Evolutionary conservation across 2,888 invertebrate genomes (phyloP).

Genomic region (Drosophila picticornis): DNA sequence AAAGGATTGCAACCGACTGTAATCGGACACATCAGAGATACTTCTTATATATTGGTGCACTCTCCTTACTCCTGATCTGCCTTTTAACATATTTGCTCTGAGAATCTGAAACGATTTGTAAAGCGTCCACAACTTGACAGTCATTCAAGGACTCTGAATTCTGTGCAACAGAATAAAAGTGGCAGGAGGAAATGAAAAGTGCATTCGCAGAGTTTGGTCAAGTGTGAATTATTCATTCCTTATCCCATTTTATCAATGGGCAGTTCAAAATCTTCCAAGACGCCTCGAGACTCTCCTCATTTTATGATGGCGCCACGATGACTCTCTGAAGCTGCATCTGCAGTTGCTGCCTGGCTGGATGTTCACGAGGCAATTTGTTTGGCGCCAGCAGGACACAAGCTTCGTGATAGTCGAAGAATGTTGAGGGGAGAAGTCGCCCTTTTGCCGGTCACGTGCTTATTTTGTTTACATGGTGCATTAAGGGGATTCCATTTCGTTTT

Average conservation of each 20-base stretch:
- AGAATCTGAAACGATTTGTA: slow-evolving; percentile 61
- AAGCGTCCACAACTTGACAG: slow-evolving; percentile 57
- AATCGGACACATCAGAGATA: slow-evolving; percentile 29
- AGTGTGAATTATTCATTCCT: slow-evolving; percentile 54
- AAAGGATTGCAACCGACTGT: slow-evolving; percentile 28
- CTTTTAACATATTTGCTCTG: slow-evolving; percentile 49
- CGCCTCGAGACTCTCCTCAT: slow-evolving; percentile 14
- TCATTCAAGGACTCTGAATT: slow-evolving; percentile 44
- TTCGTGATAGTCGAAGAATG: slow-evolving; percentile 4
- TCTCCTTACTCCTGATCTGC: slow-evolving; percentile 1
- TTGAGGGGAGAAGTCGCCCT: slow-evolving; percentile 11
- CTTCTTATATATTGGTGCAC: slow-evolving; percentile 53
- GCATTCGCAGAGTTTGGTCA: slow-evolving; percentile 40
- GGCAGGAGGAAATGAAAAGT: slow-evolving; percentile 20
- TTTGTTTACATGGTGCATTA: slow-evolving; percentile 83
- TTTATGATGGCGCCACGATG: slow-evolving; percentile 62
- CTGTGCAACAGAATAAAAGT: slow-evolving; percentile 9
- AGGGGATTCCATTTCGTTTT: slow-evolving; percentile 80
- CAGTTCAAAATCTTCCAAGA: slow-evolving; percentile 20
- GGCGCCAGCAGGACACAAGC: slow-evolving; percentile 50
- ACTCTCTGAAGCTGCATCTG: slow-evolving; percentile 17
- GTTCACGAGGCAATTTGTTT: slow-evolving; percentile 69
- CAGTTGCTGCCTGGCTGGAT: slow-evolving; percentile 53
- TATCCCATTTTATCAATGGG: slow-evolving; percentile 1
- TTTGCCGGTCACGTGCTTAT: slow-evolving; percentile 80